These are phyloP conservation scores for Ageneiosus marmoratus DNA, from an alignment of 2,113 vertebrate genomes.

Conservation along the genomic window DNA sequence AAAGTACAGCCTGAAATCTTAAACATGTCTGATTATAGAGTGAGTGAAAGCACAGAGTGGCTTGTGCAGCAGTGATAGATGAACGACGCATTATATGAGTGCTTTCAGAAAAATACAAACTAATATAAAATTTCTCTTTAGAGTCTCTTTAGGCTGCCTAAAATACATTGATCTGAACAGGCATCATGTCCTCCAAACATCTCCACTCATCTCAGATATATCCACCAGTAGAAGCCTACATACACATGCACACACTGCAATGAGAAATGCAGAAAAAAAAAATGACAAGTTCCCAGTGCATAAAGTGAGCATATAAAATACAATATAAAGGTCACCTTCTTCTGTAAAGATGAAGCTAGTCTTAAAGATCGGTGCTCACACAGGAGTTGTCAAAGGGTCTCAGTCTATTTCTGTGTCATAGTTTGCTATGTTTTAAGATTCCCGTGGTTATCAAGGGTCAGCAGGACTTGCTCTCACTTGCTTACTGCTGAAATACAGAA, in stretches of 20 bases:
- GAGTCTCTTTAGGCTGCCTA: neutral
- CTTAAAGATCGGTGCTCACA: neutral
- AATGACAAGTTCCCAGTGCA: neutral
- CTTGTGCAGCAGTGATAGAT: neutral
- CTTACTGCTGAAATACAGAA: slow-evolving; percentile 28
- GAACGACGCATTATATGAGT: neutral
- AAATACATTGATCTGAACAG: neutral
- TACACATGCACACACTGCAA: neutral
- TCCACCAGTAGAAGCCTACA: neutral
- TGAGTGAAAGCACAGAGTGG: neutral
- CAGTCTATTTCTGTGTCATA: slow-evolving; percentile 28
- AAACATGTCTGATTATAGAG: neutral
- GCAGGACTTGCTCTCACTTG: slow-evolving; percentile 25
- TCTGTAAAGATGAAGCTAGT: neutral
- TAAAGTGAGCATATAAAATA: slow-evolving; percentile 12
- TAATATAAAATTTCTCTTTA: neutral
- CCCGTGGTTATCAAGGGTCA: slow-evolving; percentile 21
- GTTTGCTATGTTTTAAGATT: slow-evolving; percentile 1
- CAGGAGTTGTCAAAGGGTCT: slow-evolving; percentile 17
- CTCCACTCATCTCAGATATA: neutral
- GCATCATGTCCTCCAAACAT: neutral
- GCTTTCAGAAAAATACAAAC: neutral
- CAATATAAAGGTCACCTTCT: neutral
- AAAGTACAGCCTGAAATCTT: neutral
- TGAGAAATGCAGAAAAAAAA: slow-evolving; percentile 2